These are phyloP conservation scores for Agriopis marginaria DNA, from an alignment of 2,888 invertebrate genomes.

Conservation along the genomic window DNA sequence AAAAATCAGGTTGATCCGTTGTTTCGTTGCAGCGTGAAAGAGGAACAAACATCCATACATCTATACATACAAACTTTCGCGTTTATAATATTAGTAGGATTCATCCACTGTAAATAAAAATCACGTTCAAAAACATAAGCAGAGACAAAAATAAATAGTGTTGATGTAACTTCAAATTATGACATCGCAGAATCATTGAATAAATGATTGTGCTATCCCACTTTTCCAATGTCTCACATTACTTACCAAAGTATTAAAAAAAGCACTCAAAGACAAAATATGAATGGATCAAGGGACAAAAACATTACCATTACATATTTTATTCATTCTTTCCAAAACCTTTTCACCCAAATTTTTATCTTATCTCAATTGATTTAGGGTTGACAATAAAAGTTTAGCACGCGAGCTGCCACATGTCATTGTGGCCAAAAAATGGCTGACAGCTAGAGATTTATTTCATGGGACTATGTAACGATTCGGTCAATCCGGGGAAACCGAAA, in stretches of 20 bases:
- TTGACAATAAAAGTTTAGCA: slow-evolving; percentile 26
- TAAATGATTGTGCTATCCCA: not conserved
- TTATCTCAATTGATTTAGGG: slow-evolving; percentile 31
- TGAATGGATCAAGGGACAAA: slow-evolving; percentile 21
- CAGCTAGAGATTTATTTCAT: slow-evolving; percentile 54
- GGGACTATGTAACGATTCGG: slow-evolving; percentile 43
- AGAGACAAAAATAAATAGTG: too few relatives aligned
- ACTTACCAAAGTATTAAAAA: slow-evolving; percentile 5
- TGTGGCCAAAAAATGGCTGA: slow-evolving; percentile 48
- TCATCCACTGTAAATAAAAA: too few relatives aligned
- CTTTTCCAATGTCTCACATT: slow-evolving; percentile 1
- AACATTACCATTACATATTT: slow-evolving; percentile 29
- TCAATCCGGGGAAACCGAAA: slow-evolving; percentile 42
- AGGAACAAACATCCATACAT: too few relatives aligned
- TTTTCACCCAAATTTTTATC: slow-evolving; percentile 27
- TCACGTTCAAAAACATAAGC: too few relatives aligned
- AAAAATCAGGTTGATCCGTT: too few relatives aligned
- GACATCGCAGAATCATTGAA: not conserved
- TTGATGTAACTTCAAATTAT: too few relatives aligned
- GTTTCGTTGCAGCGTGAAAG: too few relatives aligned
- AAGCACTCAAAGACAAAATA: slow-evolving; percentile 15
- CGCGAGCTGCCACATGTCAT: slow-evolving; percentile 36
- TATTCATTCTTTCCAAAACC: slow-evolving; percentile 25
- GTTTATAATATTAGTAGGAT: too few relatives aligned
- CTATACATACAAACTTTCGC: too few relatives aligned